Percentiles rank a stretch among this genome's conserved stretches.
phyloP scores from a whole-genome alignment of 1,140 invertebrate genomes.

The Belonocnema kinseyi region DNA sequence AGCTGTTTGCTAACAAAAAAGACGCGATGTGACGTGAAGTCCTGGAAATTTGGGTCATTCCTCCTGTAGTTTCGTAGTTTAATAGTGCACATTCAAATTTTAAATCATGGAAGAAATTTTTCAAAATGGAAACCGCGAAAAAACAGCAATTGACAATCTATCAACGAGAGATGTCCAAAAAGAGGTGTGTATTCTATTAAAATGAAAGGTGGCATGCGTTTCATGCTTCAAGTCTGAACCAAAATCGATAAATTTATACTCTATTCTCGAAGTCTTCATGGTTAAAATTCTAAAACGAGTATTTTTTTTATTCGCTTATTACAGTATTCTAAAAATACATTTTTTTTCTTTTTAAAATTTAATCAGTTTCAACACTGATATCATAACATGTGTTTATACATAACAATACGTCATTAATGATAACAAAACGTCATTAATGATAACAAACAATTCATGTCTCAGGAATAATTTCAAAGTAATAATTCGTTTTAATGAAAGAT shows the following conservation, averaged over 20 bases:
- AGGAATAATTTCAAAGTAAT: too few relatives aligned
- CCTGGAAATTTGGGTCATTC: neutral
- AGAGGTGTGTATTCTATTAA: constrained; percentile 54
- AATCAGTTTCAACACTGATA: too few relatives aligned
- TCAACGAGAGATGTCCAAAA: constrained; percentile 59
- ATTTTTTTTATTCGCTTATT: neutral
- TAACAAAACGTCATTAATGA: too few relatives aligned
- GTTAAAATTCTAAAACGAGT: neutral
- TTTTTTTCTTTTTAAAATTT: too few relatives aligned
- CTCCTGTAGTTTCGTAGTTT: neutral
- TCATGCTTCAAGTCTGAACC: neutral
- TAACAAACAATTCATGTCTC: too few relatives aligned
- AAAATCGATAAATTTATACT: constrained; percentile 4
- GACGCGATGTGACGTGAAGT: constrained; percentile 23
- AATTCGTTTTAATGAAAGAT: too few relatives aligned
- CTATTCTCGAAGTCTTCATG: neutral
- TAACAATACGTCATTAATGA: too few relatives aligned
- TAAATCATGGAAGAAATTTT: constrained; percentile 67
- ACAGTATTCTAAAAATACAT: neutral
- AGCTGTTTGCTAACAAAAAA: neutral
- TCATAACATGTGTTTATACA: too few relatives aligned
- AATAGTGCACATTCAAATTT: constrained; percentile 1
- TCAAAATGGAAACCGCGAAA: constrained; percentile 68
- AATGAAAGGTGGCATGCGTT: neutral
- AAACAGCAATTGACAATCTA: constrained; percentile 57